Percentiles rank a stretch among this genome's conserved stretches.
phyloP scores from a whole-genome alignment of 1,140 invertebrate species.

The Liolophura sinensis region DNA sequence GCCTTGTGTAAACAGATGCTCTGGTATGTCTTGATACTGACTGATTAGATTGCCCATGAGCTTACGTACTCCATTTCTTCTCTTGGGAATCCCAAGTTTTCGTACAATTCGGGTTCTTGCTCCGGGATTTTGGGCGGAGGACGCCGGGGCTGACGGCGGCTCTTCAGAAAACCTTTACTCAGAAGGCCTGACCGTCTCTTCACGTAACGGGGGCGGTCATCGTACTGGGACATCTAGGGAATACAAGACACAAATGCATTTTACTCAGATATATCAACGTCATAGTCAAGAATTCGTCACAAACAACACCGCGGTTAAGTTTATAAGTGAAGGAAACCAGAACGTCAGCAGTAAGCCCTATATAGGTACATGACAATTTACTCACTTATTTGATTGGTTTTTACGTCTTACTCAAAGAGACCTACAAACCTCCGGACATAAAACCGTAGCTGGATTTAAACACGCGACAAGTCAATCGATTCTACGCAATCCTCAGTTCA shows the following conservation, averaged over 20 bases:
- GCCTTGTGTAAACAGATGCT: no score
- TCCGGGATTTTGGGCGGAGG: constrained; percentile 17
- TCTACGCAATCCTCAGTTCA: no score
- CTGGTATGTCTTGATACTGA: no score
- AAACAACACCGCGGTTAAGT: background rate
- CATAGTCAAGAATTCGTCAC: background rate
- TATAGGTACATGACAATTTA: no score
- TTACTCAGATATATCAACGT: background rate
- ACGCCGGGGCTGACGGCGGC: constrained; percentile 26
- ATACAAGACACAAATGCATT: background rate
- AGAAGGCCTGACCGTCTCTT: constrained; percentile 23
- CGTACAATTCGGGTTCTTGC: constrained; percentile 11
- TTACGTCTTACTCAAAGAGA: no score
- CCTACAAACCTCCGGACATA: no score
- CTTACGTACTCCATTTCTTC: no score
- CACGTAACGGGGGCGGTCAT: constrained; percentile 13
- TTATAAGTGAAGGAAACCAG: background rate
- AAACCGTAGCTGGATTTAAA: no score
- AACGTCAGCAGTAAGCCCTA: no score
- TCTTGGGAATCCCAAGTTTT: constrained; percentile 1
- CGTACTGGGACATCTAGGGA: background rate
- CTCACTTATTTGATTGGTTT: no score
- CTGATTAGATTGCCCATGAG: no score
- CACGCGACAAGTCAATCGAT: no score
- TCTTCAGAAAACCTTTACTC: constrained; percentile 33